A percentile compares a stretch with the other conserved stretches of the same genome.
These are phyloP conservation scores for Astatoreochromis straeleni DNA, from an alignment of 2,113 vertebrate species.

Conservation along the genomic window DNA sequence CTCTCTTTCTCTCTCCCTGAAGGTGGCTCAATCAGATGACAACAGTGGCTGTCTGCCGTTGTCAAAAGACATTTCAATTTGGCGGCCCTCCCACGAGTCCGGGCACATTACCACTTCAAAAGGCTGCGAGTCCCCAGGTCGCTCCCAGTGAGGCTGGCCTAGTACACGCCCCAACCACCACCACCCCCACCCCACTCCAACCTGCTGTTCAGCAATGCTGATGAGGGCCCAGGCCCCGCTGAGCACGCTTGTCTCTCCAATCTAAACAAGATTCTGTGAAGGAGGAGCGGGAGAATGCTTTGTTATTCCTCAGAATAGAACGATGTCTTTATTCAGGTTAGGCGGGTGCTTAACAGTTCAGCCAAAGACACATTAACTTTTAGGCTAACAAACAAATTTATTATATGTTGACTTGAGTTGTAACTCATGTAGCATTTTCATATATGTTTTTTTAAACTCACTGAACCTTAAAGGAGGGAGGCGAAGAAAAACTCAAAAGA, in stretches of 20 bases:
- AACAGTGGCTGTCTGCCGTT: slow-evolving; percentile 33
- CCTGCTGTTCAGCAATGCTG: slow-evolving; percentile 43
- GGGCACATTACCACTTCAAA: slow-evolving; percentile 72
- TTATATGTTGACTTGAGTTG: neutral
- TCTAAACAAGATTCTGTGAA: slow-evolving; percentile 32
- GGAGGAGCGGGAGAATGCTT: neutral
- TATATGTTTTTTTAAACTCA: neutral
- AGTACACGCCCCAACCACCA: neutral
- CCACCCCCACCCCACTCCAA: neutral
- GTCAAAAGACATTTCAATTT: slow-evolving; percentile 73
- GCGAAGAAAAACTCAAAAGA: neutral
- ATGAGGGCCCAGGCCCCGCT: slow-evolving; percentile 10
- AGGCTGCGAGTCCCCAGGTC: slow-evolving; percentile 51
- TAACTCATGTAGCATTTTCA: neutral
- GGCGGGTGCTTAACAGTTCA: neutral
- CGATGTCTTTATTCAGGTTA: neutral
- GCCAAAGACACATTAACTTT: neutral
- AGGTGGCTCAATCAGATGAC: slow-evolving; percentile 45
- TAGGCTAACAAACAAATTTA: neutral
- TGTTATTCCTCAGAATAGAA: neutral
- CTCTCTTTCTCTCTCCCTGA: neutral
- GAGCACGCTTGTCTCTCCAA: slow-evolving; percentile 6
- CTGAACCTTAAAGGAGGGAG: neutral
- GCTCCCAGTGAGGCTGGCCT: slow-evolving; percentile 24
- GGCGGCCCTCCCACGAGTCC: slow-evolving; percentile 41